Evolutionary conservation across 2,888 invertebrate genomes (phyloP).

Genomic region (Pristionchus maxplancki): DNA sequence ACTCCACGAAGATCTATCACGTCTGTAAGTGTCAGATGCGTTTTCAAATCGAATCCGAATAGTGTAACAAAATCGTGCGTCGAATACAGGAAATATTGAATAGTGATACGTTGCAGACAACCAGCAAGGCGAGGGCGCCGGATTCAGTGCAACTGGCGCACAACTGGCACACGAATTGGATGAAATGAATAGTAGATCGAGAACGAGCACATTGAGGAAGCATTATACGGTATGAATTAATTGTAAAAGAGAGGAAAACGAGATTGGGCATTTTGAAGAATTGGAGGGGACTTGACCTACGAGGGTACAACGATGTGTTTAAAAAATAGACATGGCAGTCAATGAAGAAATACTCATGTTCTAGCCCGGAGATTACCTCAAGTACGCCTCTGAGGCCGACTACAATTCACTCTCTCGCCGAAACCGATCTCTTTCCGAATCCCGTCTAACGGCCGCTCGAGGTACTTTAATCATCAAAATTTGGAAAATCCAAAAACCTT

Average conservation of each 20-base stretch:
- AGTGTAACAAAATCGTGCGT: no score
- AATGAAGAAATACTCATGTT: not conserved
- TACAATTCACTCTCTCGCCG: conserved; percentile 73
- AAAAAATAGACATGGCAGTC: no score
- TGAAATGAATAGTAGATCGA: conserved; percentile 69
- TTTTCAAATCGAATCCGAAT: not conserved
- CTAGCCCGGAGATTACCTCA: conserved; percentile 76
- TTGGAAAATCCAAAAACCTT: not conserved
- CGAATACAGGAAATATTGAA: no score
- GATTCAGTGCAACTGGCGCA: conserved; percentile 71
- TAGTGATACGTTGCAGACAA: conserved; percentile 69
- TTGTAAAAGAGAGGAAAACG: no score
- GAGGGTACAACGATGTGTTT: no score
- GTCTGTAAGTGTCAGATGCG: conserved; percentile 71
- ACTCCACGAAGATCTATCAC: conserved; percentile 78
- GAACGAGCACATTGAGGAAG: conserved; percentile 74
- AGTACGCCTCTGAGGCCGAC: conserved; percentile 74
- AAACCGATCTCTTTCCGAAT: conserved; percentile 75
- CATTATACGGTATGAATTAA: conserved; percentile 74
- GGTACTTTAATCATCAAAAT: not conserved
- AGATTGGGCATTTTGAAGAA: no score
- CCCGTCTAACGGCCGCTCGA: conserved; percentile 68
- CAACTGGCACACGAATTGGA: conserved; percentile 77
- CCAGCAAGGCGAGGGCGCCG: conserved; percentile 72
- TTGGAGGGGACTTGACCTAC: no score